Conservation (phyloP, 2,797 vertebrate genomes). For the Acanthurus leucopareius region DNA sequence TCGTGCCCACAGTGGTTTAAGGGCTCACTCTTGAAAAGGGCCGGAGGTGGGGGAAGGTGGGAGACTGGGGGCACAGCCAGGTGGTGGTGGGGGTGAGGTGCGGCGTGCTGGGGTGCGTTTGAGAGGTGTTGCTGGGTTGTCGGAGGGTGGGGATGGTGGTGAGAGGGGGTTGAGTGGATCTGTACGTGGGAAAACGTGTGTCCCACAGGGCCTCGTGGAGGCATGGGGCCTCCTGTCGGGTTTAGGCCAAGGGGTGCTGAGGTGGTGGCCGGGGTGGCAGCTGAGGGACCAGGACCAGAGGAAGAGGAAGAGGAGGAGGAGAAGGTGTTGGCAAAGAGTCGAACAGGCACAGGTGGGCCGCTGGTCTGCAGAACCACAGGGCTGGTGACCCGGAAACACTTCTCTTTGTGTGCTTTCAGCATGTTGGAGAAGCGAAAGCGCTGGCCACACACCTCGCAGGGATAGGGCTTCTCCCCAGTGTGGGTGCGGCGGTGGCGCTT, state of each 20-base stretch:
- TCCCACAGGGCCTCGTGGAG: slow-evolving; percentile 83
- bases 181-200: slow-evolving; percentile 93
- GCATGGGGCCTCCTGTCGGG: slow-evolving; percentile 81
- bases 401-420: slow-evolving; percentile 98
- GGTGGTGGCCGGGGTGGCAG: slow-evolving; percentile 75
- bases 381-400: slow-evolving; percentile 97
- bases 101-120: slow-evolving; percentile 82
- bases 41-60: slow-evolving; percentile 93
- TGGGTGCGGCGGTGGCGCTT: slow-evolving; percentile 96
- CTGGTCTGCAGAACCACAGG: slow-evolving; percentile 89
- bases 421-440: slow-evolving; percentile 99
- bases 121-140: slow-evolving; percentile 86
- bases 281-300: slow-evolving; percentile 78
- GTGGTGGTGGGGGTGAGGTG: slow-evolving; percentile 85
- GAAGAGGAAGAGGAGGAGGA: slow-evolving; percentile 75
- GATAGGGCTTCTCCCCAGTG: slow-evolving; percentile 98
- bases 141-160: slow-evolving; percentile 88
- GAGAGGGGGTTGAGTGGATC: slow-evolving; percentile 89
- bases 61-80: slow-evolving; percentile 90
- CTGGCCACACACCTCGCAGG: slow-evolving; percentile 96
- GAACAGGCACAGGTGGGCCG: slow-evolving; percentile 86
- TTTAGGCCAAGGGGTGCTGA: slow-evolving; percentile 86
- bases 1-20: slow-evolving; percentile 94
- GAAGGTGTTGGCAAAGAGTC: slow-evolving; percentile 83
- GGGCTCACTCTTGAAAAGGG: slow-evolving; percentile 97